Evolutionary conservation across 2,113 vertebrate genomes (phyloP).

Genomic region (Cyphotilapia sp.): DNA sequence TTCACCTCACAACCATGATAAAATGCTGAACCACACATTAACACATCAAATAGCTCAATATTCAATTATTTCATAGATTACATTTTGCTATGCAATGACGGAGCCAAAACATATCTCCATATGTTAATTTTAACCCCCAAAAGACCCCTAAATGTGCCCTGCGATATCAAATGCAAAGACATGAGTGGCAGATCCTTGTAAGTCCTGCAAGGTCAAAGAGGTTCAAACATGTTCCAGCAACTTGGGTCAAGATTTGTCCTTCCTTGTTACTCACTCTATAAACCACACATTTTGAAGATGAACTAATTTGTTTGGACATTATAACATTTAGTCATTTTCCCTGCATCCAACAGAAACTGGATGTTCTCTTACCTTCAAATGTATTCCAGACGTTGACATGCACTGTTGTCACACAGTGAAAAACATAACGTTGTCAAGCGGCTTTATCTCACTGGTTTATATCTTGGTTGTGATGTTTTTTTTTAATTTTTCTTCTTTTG

Average conservation of each 20-base stretch:
- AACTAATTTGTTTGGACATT: not conserved
- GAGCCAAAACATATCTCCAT: not conserved
- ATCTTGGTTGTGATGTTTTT: not conserved
- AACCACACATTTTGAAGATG: not conserved
- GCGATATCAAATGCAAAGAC: not conserved
- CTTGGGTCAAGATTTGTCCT: not conserved
- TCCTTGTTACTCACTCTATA: not conserved
- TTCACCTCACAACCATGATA: not conserved
- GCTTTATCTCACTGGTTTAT: not conserved
- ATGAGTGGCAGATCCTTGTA: not conserved
- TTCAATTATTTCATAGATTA: not conserved
- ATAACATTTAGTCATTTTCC: not conserved
- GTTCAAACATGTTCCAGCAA: not conserved
- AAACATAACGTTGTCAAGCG: rapidly evolving
- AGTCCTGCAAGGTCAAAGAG: not conserved
- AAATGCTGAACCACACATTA: not conserved
- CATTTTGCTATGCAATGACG: not conserved
- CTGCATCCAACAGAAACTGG: not conserved
- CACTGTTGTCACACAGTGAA: not conserved
- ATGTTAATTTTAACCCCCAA: not conserved
- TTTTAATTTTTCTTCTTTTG: not conserved
- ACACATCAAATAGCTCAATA: not conserved
- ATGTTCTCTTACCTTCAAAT: not conserved
- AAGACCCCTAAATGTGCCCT: not conserved
- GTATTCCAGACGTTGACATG: not conserved